Evolutionary conservation across 2,113 vertebrate genomes (phyloP).

Genomic region (Strix uralensis): DNA sequence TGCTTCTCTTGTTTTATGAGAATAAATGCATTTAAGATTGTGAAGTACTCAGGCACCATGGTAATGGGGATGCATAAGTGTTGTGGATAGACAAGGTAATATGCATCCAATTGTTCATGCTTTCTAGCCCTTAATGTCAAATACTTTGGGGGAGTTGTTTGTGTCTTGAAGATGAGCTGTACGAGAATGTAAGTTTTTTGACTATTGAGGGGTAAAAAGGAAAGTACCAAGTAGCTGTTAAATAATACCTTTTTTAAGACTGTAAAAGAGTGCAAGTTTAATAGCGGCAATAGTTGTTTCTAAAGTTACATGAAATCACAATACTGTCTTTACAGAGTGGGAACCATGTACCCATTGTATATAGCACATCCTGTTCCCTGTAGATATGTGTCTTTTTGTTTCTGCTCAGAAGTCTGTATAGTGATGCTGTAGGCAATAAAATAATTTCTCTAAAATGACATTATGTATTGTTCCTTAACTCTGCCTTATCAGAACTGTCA

Average conservation of each 20-base stretch:
- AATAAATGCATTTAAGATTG: slow-evolving; percentile 7
- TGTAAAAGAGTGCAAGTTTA: neutral
- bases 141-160: neutral
- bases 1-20: neutral
- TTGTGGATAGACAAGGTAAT: slow-evolving; percentile 1
- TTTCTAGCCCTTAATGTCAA: slow-evolving; percentile 47
- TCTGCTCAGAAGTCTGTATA: neutral
- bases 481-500: neutral
- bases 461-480: neutral
- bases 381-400: neutral
- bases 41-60: slow-evolving; percentile 13
- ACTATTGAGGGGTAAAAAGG: neutral
- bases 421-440: neutral
- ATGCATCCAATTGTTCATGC: slow-evolving; percentile 43
- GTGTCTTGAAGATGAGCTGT: neutral
- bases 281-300: neutral
- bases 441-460: neutral
- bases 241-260: neutral
- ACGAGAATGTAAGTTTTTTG: neutral
- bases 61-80: slow-evolving; percentile 1
- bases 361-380: neutral
- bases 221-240: neutral
- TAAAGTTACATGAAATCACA: neutral
- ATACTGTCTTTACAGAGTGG: neutral
- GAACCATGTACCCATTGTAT: neutral